Percentiles rank a stretch among this genome's conserved stretches.
These are phyloP conservation scores for Drosophila tristis DNA, from an alignment of 1,140 invertebrate genomes.

Conservation along the genomic window DNA sequence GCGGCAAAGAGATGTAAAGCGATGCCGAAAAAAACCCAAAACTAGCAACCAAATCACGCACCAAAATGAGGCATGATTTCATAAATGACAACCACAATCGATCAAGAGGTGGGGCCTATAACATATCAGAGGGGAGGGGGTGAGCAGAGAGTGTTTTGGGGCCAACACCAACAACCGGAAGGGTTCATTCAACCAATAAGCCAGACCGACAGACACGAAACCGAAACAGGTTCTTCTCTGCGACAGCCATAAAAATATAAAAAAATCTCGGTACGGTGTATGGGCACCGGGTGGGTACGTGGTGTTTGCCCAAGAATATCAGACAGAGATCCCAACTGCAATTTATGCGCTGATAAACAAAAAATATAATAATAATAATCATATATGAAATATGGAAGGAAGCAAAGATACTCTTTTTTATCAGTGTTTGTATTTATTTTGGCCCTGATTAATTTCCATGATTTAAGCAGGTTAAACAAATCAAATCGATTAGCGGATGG, in stretches of 20 bases:
- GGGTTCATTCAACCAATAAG: conserved; percentile 79
- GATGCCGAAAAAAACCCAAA: not conserved
- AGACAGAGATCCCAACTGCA: conserved; percentile 39
- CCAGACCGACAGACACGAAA: conserved; percentile 22
- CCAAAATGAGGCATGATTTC: conserved; percentile 59
- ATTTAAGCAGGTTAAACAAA: conserved; percentile 15
- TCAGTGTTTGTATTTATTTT: conserved; percentile 59
- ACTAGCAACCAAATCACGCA: conserved; percentile 64
- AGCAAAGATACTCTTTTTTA: conserved; percentile 14
- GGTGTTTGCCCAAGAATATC: conserved; percentile 37
- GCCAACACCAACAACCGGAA: conserved; percentile 41
- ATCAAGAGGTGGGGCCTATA: conserved; percentile 3
- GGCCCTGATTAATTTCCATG: conserved; percentile 23
- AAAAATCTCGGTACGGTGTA: conserved; percentile 42
- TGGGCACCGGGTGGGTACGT: too few species aligned
- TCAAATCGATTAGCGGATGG: conserved; percentile 25
- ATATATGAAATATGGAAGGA: conserved; percentile 14
- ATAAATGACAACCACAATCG: conserved; percentile 65
- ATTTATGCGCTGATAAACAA: conserved; percentile 51
- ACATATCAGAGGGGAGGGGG: conserved; percentile 3
- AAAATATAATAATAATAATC: conserved; percentile 19
- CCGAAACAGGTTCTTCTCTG: conserved; percentile 58
- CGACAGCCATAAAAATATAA: conserved; percentile 27
- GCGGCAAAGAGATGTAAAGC: not conserved
- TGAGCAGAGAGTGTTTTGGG: not conserved